A percentile compares a stretch with the other conserved stretches of the same genome.
phyloP scores from a whole-genome alignment of 2,113 vertebrate genomes.

The Rana temporaria region DNA sequence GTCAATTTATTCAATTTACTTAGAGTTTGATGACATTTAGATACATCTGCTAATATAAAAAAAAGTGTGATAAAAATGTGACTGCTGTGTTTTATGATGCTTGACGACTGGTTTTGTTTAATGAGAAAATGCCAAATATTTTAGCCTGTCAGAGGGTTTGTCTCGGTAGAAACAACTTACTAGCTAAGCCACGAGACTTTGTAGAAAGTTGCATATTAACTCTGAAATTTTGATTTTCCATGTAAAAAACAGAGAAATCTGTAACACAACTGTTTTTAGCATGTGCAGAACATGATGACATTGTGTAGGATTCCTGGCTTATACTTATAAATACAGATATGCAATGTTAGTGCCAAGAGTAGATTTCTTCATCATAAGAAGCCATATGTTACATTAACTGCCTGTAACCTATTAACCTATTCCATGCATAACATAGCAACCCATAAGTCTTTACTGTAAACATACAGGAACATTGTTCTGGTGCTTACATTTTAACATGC shows the following conservation, averaged over 20 bases:
- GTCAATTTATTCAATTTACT: too few species aligned
- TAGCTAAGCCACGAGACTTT: background rate
- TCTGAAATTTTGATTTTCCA: background rate
- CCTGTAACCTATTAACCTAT: slow-evolving; percentile 29
- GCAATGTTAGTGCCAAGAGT: slow-evolving; percentile 68
- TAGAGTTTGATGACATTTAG: too few species aligned
- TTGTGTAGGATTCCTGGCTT: slow-evolving; percentile 64
- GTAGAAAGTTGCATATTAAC: background rate
- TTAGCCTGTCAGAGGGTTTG: too few species aligned
- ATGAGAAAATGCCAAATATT: too few species aligned
- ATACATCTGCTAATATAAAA: too few species aligned
- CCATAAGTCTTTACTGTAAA: background rate
- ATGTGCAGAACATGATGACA: slow-evolving; percentile 57
- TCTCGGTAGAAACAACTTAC: background rate
- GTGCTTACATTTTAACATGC: too few species aligned
- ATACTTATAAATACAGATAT: slow-evolving; percentile 71
- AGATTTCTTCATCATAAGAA: slow-evolving; percentile 69
- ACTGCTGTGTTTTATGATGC: too few species aligned
- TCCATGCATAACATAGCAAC: slow-evolving; percentile 19
- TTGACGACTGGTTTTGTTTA: too few species aligned
- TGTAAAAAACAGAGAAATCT: background rate
- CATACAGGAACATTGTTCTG: background rate
- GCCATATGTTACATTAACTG: slow-evolving; percentile 29
- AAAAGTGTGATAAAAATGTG: too few species aligned
- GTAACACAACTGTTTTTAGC: slow-evolving; percentile 64